Base-by-base conservation (phyloP, 2,797 vertebrate species). In the Arnoldichthys spilopterus region DNA sequence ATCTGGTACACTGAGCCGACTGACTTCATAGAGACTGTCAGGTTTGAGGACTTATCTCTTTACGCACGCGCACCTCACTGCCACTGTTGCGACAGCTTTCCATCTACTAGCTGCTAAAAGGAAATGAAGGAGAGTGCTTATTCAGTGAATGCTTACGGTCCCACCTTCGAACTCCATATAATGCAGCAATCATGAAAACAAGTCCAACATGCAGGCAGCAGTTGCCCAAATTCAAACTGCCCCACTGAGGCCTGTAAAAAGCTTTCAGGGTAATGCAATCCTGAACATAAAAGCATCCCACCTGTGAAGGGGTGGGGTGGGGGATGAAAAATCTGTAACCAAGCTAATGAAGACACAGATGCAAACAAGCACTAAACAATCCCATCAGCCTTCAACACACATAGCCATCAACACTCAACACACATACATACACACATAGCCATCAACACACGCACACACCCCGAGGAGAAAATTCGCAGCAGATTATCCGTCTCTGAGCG, bases 221-320 rank as follows among this genome's bases (percentile, higher is more conserved):
- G 61, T 30, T 43, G 18, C 11, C n/a, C 45, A 62, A 20, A 58
- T 32, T 59, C 70, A 54, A 71, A 66, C 58, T 74, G 43, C 26
- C 22, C 51, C 67, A 75, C 20, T 72, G 58, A 70, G 67, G 24
- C 24, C 43, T 28, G 30, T 45, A 30, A 78, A 82, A 62, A 30
- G 80, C 72, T 80, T 86, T 82, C 47, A 77, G 67, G 72, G 73
- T 74, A 79, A 74, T 77, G 66, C 51, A 62, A 68, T 76, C 69
- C 61, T 75, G 34, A 77, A 61, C 59, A 59, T 56, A 37, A 78
- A 71, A 72, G 56, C 18, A 32, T 56, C 26, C 77, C 69, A 74
- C 28, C 70, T 74, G 66, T 82, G 47, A 66, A 8, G n/a, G n/a
- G n/a, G n/a, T n/a, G n/a, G n/a, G n/a, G n/a, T n/a, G n/a, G n/a